Evolutionary conservation across 92 coral and sea anemone genomes (phyloP), one percentile per base, ranked within the genome.

Genomic region (Paragorgia papillata): DNA sequence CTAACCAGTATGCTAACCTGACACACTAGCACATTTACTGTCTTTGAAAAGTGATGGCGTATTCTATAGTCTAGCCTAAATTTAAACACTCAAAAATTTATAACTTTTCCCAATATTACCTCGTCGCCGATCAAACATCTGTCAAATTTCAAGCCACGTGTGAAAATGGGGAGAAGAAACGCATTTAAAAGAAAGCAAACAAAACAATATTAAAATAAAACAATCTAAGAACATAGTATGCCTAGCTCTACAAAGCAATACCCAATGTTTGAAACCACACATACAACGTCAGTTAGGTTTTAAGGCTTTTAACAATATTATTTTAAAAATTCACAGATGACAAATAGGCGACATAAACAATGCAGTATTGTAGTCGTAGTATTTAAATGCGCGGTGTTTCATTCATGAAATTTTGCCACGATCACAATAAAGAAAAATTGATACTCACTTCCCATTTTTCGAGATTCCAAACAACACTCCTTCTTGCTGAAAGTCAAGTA

Each of bases 81-180:
- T n/a, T n/a, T n/a, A n/a, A n/a, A n/a, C n/a, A n/a, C n/a, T n/a
- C n/a, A n/a, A n/a, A n/a, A n/a, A n/a, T n/a, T n/a, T n/a, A n/a
- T n/a, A n/a, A n/a, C n/a, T n/a, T n/a, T n/a, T n/a, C n/a, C n/a
- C n/a, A n/a, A n/a, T n/a, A n/a, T n/a, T 79, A 91, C 97, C 97
- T 91, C 97, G 73, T 91, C 97, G 41, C 93, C 93, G 44, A 91
- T 85, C 76, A 91, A 66, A 57, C 97, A 89, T 86, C 97, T 89
- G 84, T 54, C 40, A 30, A 35, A 50, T 10, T 40, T 50, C 27
- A 7, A 20, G 33, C 56, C 65, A 56, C 68, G 68, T 48, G 76
- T 31, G 54, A 24, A 44, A 13, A 48, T 24, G 27, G 14, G 43
- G 60, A 51, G 6, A 27, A 9, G 9, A 19, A 53, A 69, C 43